Base-by-base conservation (phyloP, 2,113 vertebrate genomes). In the Ranitomeya imitator region DNA sequence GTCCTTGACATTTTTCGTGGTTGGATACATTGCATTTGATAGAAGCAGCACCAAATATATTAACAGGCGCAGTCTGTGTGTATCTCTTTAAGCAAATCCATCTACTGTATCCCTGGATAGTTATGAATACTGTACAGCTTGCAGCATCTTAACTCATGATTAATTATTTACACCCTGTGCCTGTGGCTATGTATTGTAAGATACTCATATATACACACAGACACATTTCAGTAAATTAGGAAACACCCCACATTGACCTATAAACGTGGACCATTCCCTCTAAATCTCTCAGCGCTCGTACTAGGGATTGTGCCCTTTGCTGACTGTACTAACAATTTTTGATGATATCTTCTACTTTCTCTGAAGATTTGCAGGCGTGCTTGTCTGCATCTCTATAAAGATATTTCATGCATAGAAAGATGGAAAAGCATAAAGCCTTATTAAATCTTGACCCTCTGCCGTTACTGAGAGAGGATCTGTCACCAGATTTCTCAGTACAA, bases 241-340 rank as follows among this genome's bases (percentile, higher is more conserved):
- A 52, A 76, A 76, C 45, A 74, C 37, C 71, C 26, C 31, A 65
- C 63, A 52, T 52, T 76, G 73, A 76, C 73, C 37, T 76, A 76
- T 52, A 37, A 76, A 76, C 73, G 19, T 21, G 18, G 45, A 76
- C 16, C 18, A 11, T 51, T 21, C 73, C 73, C 73, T 76, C 10
- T 51, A 76, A 76, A 76, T 76, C 73, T 76, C 73, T 12, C 8
- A 1, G 45, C 18, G 51, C 37, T 76, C 45, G 1, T 76, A 8
- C 52, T 76, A 26, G 51, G n/a, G 81, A 52, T 51, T 83, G 45
- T 52, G 21, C 31, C 19, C 67, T 69, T 83, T 54, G 61, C 81
- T 67, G 59, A 83, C n/a, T 54, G 18, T 52, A 51, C 80, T 63
- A 51, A 54, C 51, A 67, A 54, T 83, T 52, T 67, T n/a, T 83